Base-by-base conservation (phyloP, 2,797 vertebrate genomes). In the Enteromius afrohamiltoni region DNA sequence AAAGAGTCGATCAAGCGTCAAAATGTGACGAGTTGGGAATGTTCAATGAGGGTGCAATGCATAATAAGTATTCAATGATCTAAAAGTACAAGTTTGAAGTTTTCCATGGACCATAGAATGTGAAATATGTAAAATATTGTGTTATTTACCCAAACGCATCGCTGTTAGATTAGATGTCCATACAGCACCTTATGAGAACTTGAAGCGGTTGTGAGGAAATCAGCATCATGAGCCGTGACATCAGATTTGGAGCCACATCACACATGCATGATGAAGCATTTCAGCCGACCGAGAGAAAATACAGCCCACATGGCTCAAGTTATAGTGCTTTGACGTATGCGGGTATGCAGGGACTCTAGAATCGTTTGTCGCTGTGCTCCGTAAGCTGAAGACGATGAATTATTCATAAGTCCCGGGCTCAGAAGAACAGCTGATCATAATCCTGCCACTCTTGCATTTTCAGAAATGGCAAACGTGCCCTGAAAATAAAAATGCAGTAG, bases 321-420 rank as follows among this genome's bases (percentile, higher is more conserved):
- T 68, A 9, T 60, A 34, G 42, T 79, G 53, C 76, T n/a, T 11
- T 81, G 67, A 78, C 23, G 68, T 73, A 23, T 55, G 82, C 45
- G 58, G 45, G 65, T 71, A 31, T 79, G 29, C 37, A 34, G 68
- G 75, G 34, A 60, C 55, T 67, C 58, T 45, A 37, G 65, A 77
- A 74, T 17, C 45, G 26, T 71, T 58, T 83, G 80, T 70, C 29
- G 29, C 70, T 79, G 70, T 76, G 62, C 83, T 83, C 86, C n/a
- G 78, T 65, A 84, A 84, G 82, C 82, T 81, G 74, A 83, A 85
- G 71, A 29, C n/a, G 9, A 64, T 86, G 34, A 85, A 88, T 86
- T 80, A 86, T 88, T 86, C 31, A 88, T 82, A 26, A 51, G 5
- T 11, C 14, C 64, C 19, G 17, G 1, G 29, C 60, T 78, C 60